Base-by-base conservation (phyloP, 2,113 vertebrate genomes). In the Gallinago media region DNA sequence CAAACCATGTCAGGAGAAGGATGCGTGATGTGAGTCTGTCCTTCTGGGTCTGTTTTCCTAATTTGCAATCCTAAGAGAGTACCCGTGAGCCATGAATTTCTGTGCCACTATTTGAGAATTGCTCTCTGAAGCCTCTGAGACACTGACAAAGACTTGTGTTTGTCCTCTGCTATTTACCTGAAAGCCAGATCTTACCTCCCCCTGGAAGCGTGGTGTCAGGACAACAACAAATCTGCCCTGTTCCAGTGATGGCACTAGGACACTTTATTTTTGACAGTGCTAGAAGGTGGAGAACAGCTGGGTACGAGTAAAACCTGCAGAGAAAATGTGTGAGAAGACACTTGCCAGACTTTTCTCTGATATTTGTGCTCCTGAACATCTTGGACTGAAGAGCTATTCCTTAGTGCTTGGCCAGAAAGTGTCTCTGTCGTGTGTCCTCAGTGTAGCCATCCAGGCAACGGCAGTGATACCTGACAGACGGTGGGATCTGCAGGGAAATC, bases 361-460 rank as follows among this genome's bases (percentile, higher is more conserved):
- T 59, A 22, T 46, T 74, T 46, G 25, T 56, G 36, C 25, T 94
- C 23, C 10, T 62, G 47, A 58, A 32, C 15, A 15, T 34, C 50
- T 67, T 75, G 78, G 7, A 58, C 29, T 55, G 49, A 66, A 62
- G 40, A 68, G 5, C 29, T 76, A 1, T 47, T 85, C 46, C 58
- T 44, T 46, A 25, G 19, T 42, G 9, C 49, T 65, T 88, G 31
- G 54, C 50, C 67, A 77, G 79, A 86, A 82, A 83, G 66, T 8
- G 19, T 7, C 46, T 82, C 40, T 1, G 2, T n/a, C 15, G 3
- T 0, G 7, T 42, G 50, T 40, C 66, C 42, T 31, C 2, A 2
- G 36, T 15, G n/a, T 5, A 73, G 63, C 68, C 50, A 72, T 25
- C 38, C 62, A 42, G 62, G 34, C 47, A 88, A 50, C 4, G 34